Percentiles rank a stretch among this genome's conserved stretches.
These are phyloP conservation scores for Eristalinus sepulchralis DNA, from an alignment of 2,888 invertebrate genomes.

Conservation along the genomic window DNA sequence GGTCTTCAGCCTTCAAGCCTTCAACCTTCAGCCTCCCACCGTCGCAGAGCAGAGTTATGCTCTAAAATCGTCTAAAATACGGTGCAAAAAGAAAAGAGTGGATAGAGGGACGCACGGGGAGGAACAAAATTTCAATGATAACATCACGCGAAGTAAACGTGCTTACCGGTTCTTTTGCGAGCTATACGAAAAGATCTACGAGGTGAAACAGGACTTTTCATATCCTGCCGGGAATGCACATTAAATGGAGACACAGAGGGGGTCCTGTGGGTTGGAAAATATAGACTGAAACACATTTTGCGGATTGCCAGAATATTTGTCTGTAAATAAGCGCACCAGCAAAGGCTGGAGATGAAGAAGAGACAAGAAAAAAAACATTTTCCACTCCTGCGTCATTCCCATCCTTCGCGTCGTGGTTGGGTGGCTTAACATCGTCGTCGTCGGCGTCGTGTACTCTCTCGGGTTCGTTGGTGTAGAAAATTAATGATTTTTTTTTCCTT, in stretches of 20 bases:
- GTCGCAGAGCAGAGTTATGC: conserved; percentile 19
- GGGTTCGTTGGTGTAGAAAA: conserved; percentile 46
- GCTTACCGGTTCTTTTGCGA: conserved; percentile 56
- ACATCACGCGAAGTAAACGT: conserved; percentile 68
- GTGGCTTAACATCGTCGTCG: neutral
- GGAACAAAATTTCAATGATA: conserved; percentile 40
- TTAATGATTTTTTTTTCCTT: conserved; percentile 50
- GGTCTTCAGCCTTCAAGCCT: neutral
- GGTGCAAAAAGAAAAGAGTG: conserved; percentile 1
- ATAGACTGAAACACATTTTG: conserved; percentile 57
- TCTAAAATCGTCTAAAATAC: conserved; percentile 41
- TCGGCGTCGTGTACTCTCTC: neutral
- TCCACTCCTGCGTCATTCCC: conserved; percentile 8
- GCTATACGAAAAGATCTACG: conserved; percentile 52
- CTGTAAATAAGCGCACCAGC: conserved; percentile 41
- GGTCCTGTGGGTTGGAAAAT: conserved; percentile 15
- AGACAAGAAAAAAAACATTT: conserved; percentile 4
- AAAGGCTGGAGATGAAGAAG: neutral
- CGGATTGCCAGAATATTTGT: conserved; percentile 66
- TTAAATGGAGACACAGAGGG: conserved; percentile 41
- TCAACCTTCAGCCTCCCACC: neutral
- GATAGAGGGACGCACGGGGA: neutral
- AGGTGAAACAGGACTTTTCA: conserved; percentile 57
- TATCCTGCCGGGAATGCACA: conserved; percentile 67
- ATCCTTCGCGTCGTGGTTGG: neutral